These are phyloP conservation scores for Heliocidaris erythrogramma DNA, from an alignment of 35 echinoderm and acorn worm genomes.

Conservation along the genomic window DNA sequence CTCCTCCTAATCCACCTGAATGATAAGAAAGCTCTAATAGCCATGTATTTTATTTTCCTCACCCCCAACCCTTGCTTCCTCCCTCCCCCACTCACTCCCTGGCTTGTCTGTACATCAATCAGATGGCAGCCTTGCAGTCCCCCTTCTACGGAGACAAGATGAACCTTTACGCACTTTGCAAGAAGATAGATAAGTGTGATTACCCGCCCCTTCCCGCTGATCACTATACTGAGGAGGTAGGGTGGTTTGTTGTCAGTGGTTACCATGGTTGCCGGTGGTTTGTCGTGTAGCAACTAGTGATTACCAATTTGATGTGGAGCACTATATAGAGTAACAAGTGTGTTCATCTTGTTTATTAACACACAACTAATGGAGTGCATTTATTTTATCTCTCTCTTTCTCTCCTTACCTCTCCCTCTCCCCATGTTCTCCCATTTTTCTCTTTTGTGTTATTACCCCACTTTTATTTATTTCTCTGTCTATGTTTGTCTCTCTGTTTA, in stretches of 20 bases:
- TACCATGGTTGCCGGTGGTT: not conserved
- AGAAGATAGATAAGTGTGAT: conserved; percentile 99
- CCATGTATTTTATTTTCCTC: conserved; percentile 43
- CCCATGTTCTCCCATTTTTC: not conserved
- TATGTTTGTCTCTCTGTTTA: conserved; percentile 19
- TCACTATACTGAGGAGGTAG: conserved; percentile 91
- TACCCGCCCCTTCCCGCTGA: conserved; percentile 97
- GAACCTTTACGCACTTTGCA: conserved; percentile 99
- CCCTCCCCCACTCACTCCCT: not conserved
- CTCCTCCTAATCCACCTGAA: not conserved
- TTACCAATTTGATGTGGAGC: not conserved
- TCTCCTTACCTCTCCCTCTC: not conserved
- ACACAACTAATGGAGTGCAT: conserved; percentile 48
- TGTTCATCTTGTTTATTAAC: conserved; percentile 13
- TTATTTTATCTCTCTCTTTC: conserved; percentile 64
- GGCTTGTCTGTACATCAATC: conserved; percentile 33
- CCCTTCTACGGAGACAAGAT: conserved; percentile 99
- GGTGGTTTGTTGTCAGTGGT: conserved; percentile 37
- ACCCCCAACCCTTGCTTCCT: not conserved
- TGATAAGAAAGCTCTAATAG: not conserved
- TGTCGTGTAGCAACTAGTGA: not conserved
- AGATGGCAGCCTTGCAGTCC: conserved; percentile 99
- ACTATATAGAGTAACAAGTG: not conserved
- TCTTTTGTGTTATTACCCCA: not conserved
- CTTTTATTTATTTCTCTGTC: conserved; percentile 20